Base-by-base conservation (phyloP, 2,113 vertebrate genomes). In the Pelecanus crispus region DNA sequence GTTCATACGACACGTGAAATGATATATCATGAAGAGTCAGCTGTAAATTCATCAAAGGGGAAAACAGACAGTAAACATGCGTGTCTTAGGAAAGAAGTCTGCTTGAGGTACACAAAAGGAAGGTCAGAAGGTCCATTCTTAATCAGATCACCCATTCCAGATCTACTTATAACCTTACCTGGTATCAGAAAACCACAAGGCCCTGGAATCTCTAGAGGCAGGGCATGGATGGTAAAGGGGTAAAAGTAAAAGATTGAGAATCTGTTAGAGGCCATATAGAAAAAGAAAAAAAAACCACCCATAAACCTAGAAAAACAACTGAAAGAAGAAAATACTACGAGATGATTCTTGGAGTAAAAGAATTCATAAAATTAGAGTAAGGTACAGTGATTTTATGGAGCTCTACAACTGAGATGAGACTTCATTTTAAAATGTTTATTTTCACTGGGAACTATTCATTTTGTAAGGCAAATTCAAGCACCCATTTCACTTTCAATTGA, bases 121-220 rank as follows among this genome's bases (percentile, higher is more conserved):
- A 90, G 82, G 96, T 91, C 92, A 88, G 96, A 97, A 91, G 97
- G 97, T 96, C 91, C 63, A 25, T 78, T 92, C 70, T 92, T 86
- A 88, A 86, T 63, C 84, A 94, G 84, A 93, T 82, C 62, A 96
- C 34, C 74, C 58, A 45, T 47, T 97, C 68, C 61, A 95, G 93
- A 94, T 97, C 95, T 92, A 92, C 91, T 87, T 87, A 91, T 72
- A 97, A 96, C 97, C 98, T 99, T 99, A 99, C 99, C 99, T 99
- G 99, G 97, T 94, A 98, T 98, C 94, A 98, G 98, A 98, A 99
- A 98, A 98, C 99, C 99, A 99, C 99, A 99, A 98, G 98, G 98
- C 98, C 99, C 99, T 96, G 98, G 98, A 96, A 99, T 98, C 97
- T 98, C 99, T 99, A 98, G 95, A 97, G 98, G 93, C 96, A 97